These are phyloP conservation scores for Macquaria australasica DNA, from an alignment of 2,113 vertebrate genomes.

Conservation along the genomic window DNA sequence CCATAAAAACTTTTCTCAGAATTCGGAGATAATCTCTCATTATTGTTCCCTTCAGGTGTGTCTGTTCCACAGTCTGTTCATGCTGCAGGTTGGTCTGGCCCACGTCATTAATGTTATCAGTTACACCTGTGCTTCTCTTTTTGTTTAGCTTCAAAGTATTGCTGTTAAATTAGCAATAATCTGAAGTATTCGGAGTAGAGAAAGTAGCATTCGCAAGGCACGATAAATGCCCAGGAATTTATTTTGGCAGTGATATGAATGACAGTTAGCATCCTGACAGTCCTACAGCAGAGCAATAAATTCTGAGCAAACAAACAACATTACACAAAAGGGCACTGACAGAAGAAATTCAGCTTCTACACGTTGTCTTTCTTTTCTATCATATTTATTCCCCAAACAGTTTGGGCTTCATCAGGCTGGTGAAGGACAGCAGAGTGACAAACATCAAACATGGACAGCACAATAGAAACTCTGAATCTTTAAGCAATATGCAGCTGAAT, in stretches of 20 bases:
- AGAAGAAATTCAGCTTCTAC: background rate
- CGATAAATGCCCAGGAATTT: background rate
- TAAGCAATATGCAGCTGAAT: too few relatives aligned
- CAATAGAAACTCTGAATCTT: background rate
- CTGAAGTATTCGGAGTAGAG: too few relatives aligned
- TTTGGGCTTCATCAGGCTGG: background rate
- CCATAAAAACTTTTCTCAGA: too few relatives aligned
- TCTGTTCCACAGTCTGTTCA: background rate
- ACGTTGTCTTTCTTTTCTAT: background rate
- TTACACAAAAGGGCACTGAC: background rate
- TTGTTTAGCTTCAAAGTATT: background rate
- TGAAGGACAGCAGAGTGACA: too few relatives aligned
- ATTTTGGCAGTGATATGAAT: background rate
- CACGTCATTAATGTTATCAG: background rate
- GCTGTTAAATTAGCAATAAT: too few relatives aligned
- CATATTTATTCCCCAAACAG: background rate
- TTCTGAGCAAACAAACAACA: background rate
- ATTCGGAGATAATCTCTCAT: too few relatives aligned
- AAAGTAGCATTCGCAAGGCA: background rate
- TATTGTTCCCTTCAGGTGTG: background rate
- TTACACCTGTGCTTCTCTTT: background rate
- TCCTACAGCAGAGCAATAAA: background rate
- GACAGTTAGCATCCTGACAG: background rate
- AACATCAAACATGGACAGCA: background rate
- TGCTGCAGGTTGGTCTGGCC: background rate